Conservation (phyloP, 1,140 invertebrate species). For the Lepidurus apus region DNA sequence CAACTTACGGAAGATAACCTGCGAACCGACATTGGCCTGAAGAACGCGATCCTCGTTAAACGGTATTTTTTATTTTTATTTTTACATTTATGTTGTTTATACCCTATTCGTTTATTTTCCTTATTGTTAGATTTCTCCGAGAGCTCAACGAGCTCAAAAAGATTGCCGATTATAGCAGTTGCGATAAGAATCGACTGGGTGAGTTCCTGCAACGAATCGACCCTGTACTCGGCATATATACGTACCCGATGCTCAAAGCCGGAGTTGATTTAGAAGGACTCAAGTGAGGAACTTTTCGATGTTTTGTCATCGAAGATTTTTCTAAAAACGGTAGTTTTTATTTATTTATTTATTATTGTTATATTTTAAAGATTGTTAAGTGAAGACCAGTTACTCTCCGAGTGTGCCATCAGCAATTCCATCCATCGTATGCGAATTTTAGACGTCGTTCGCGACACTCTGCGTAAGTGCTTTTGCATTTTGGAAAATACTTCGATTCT, state of each 20-base stretch:
- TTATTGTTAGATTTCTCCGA: slow-evolving; percentile 70
- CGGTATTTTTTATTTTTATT: slow-evolving; percentile 47
- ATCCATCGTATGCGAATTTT: slow-evolving; percentile 88
- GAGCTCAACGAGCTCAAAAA: slow-evolving; percentile 92
- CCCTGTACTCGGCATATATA: slow-evolving; percentile 90
- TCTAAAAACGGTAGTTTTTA: slow-evolving; percentile 46
- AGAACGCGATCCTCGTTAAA: slow-evolving; percentile 86
- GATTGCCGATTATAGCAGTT: slow-evolving; percentile 94
- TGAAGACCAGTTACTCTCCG: slow-evolving; percentile 82
- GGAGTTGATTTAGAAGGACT: slow-evolving; percentile 85
- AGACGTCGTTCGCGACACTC: slow-evolving; percentile 68
- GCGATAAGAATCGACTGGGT: slow-evolving; percentile 85
- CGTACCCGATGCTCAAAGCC: slow-evolving; percentile 91
- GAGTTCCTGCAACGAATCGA: slow-evolving; percentile 81
- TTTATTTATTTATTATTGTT: slow-evolving; percentile 23
- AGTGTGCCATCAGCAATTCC: slow-evolving; percentile 88
- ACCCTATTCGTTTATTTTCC: slow-evolving; percentile 10
- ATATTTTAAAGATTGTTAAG: slow-evolving; percentile 49
- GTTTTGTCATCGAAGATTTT: slow-evolving; percentile 31
- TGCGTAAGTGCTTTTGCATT: slow-evolving; percentile 43
- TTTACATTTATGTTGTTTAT: neutral
- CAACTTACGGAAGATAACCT: slow-evolving; percentile 90
- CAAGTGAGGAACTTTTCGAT: slow-evolving; percentile 41
- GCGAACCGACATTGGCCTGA: slow-evolving; percentile 83
- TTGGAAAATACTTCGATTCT: neutral